Base-by-base conservation (phyloP, 2,888 invertebrate genomes). In the Gastracanthus pulcherrimus region DNA sequence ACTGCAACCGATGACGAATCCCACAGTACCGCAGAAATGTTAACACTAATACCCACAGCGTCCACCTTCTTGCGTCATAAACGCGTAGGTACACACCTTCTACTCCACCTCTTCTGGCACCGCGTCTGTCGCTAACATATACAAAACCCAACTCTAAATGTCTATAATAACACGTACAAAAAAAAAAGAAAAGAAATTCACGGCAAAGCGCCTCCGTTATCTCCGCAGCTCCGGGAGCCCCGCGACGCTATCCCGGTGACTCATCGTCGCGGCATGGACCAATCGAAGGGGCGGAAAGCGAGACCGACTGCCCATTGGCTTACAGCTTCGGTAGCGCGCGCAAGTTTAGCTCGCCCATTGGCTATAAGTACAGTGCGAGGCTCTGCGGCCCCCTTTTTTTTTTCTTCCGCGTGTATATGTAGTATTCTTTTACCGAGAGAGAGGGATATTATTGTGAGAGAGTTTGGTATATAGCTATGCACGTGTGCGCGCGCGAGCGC, bases 241-340 rank as follows among this genome's bases (percentile, higher is more conserved):
- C n/a, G n/a, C n/a, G n/a, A n/a, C n/a, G 23, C 3, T 45, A 41
- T 16, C 23, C 51, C 16, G 23, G 69, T 88, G 87, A 88, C 83
- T 88, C 88, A 88, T 79, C 84, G 83, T 80, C 62, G 79, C 58
- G 84, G 82, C 83, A 85, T 86, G 86, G 86, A 83, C 88, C 88
- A 88, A 88, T 41, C 55, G 67, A 36, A 75, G 85, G 83, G 79
- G 82, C 82, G 76, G 80, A 82, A 82, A 82, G 83, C 82, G 84
- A 85, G 84, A 86, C 85, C 85, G 84, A 84, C 84, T 75, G 83
- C 78, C 82, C 82, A 87, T 87, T 86, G 87, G 87, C 82, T 82
- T 75, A n/a, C n/a, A n/a, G 76, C 72, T 78, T 81, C 80, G 81
- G 82, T 86, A 84, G 85, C 84, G 85, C 85, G 84, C 83, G 81